phyloP scores from a whole-genome alignment of 2,797 vertebrate genomes.

The Aselliscus stoliczkanus region DNA sequence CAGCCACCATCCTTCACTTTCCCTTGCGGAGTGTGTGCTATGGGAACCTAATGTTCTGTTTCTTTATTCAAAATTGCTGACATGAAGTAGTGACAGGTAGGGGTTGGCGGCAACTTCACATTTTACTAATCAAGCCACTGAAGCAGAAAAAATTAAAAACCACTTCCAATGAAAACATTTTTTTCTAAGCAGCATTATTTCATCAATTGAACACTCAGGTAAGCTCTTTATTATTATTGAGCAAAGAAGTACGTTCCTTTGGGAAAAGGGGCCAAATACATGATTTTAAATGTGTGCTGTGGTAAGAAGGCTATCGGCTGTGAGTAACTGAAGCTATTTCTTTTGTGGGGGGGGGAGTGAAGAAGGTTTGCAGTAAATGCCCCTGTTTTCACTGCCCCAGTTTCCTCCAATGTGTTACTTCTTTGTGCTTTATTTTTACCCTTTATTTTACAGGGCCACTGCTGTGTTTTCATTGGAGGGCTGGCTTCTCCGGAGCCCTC shows the following conservation, averaged over 20 bases:
- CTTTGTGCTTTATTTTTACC: background rate
- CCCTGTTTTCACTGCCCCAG: background rate
- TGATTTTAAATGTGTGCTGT: background rate
- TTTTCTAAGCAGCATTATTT: background rate
- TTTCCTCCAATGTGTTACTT: background rate
- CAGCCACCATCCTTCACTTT: fast-evolving
- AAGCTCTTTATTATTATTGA: background rate
- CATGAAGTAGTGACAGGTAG: background rate
- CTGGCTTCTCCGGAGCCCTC: background rate
- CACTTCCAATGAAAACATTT: background rate
- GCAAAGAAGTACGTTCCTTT: background rate
- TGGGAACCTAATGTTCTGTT: background rate
- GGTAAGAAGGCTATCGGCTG: fast-evolving
- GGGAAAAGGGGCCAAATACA: background rate
- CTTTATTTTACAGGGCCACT: too few relatives aligned
- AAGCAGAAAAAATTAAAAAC: background rate
- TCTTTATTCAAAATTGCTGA: conserved; percentile 43
- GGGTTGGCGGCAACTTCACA: background rate
- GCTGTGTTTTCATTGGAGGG: background rate
- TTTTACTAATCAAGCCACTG: conserved; percentile 21
- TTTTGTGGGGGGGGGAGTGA: background rate
- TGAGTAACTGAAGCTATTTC: fast-evolving
- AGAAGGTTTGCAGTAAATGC: background rate
- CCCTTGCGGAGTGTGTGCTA: background rate
- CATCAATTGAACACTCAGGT: background rate